Conservation (phyloP, 2,888 invertebrate species). For the Callimorpha dominula region DNA sequence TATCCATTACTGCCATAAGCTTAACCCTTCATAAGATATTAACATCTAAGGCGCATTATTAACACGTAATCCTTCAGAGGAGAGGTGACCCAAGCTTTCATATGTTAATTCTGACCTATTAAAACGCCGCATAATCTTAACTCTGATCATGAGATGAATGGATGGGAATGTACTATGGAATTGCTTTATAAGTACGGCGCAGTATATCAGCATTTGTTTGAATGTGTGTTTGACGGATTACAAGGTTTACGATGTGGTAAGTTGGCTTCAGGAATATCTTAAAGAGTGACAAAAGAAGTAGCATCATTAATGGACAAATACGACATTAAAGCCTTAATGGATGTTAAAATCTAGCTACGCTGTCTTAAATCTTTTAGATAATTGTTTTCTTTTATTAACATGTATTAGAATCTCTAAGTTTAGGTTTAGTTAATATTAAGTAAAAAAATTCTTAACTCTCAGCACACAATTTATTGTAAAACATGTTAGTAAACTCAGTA, state of each 20-base stretch:
- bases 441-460: too few relatives aligned
- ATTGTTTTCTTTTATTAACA: too few relatives aligned
- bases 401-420: too few relatives aligned
- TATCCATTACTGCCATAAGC: conserved; percentile 74
- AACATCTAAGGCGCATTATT: conserved; percentile 77
- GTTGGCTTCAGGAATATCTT: neutral
- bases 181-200: conserved; percentile 51
- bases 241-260: conserved; percentile 19
- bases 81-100: conserved; percentile 75
- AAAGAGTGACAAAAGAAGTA: neutral
- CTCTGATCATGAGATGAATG: conserved; percentile 65
- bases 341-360: neutral
- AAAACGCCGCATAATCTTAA: conserved; percentile 71
- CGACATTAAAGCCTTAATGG: neutral
- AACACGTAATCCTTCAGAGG: conserved; percentile 76
- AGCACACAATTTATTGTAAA: too few relatives aligned
- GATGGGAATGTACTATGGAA: conserved; percentile 64
- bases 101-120: conserved; percentile 81
- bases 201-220: conserved; percentile 25
- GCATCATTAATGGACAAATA: neutral
- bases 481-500: too few relatives aligned
- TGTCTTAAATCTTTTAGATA: neutral
- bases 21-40: conserved; percentile 77
- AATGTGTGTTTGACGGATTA: conserved; percentile 29
- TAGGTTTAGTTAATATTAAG: too few relatives aligned